A percentile compares a stretch with the other conserved stretches of the same genome.
Conservation (phyloP, 2,797 vertebrate genomes). For the Hybognathus amarus region DNA sequence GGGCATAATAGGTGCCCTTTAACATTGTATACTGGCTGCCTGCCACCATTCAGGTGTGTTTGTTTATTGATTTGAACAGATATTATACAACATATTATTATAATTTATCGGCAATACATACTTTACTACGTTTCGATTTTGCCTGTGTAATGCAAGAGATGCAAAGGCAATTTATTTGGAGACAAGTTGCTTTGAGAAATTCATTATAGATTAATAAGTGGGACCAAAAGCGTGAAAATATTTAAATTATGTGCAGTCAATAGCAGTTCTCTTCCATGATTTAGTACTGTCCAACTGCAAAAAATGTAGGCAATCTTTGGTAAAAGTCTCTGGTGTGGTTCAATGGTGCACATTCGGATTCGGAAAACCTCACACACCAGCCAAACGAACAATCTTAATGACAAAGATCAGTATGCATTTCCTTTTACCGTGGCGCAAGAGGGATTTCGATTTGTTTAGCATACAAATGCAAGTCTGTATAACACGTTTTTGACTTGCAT, state of each 20-base stretch:
- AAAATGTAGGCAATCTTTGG: background rate
- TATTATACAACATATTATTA: background rate
- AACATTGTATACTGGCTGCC: no score
- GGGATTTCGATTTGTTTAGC: background rate
- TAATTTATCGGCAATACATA: background rate
- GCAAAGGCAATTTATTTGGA: slow-evolving; percentile 4
- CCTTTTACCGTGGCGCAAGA: background rate
- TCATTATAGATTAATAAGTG: background rate
- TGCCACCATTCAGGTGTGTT: background rate
- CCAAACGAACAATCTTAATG: background rate
- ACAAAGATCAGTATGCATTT: background rate
- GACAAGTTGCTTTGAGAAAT: background rate
- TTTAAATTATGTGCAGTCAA: slow-evolving; percentile 8
- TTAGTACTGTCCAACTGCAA: background rate
- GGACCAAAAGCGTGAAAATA: background rate
- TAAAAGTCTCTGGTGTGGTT: background rate
- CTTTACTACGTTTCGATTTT: background rate
- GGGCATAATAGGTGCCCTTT: no score
- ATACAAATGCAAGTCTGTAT: background rate
- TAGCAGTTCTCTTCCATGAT: background rate
- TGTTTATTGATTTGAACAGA: background rate
- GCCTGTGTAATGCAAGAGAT: background rate
- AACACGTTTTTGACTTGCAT: background rate
- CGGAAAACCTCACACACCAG: background rate
- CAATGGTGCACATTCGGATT: background rate